Evolutionary conservation across 2,888 invertebrate genomes (phyloP).

Genomic region (Ectemnius continuus): DNA sequence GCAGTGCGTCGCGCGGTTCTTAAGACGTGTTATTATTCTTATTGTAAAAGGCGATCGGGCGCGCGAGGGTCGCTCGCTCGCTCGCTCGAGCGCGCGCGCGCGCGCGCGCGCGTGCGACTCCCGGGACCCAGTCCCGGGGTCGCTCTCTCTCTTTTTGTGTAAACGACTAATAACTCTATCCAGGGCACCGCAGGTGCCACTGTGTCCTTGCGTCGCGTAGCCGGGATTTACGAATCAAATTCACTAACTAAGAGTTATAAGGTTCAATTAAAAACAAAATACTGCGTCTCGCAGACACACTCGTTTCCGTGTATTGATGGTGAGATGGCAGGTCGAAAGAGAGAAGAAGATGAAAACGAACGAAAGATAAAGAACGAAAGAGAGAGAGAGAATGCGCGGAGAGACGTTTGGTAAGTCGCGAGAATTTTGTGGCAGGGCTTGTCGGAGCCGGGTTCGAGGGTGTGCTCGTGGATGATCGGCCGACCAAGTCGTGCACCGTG

Average conservation of each 20-base stretch:
- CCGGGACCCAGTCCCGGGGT: too few species aligned
- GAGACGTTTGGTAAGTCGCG: neutral
- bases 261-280: slow-evolving; percentile 28
- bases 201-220: slow-evolving; percentile 1
- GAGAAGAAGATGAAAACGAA: neutral
- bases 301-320: slow-evolving; percentile 32
- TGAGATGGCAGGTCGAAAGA: slow-evolving; percentile 20
- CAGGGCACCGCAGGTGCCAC: too few species aligned
- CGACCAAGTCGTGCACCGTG: slow-evolving; percentile 9
- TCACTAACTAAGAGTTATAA: slow-evolving; percentile 20
- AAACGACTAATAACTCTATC: too few species aligned
- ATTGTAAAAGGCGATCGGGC: slow-evolving; percentile 21
- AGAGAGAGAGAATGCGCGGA: neutral
- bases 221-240: slow-evolving; percentile 26
- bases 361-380: neutral
- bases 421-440: neutral
- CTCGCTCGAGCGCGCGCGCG: too few species aligned
- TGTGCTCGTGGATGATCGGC: slow-evolving; percentile 7
- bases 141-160: too few species aligned
- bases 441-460: neutral
- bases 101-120: too few species aligned
- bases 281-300: slow-evolving; percentile 26
- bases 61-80: too few species aligned
- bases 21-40: slow-evolving; percentile 4
- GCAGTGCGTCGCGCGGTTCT: slow-evolving; percentile 15